These are phyloP conservation scores for Opisthocomus hoazin DNA, from an alignment of 2,113 vertebrate genomes.

Conservation along the genomic window DNA sequence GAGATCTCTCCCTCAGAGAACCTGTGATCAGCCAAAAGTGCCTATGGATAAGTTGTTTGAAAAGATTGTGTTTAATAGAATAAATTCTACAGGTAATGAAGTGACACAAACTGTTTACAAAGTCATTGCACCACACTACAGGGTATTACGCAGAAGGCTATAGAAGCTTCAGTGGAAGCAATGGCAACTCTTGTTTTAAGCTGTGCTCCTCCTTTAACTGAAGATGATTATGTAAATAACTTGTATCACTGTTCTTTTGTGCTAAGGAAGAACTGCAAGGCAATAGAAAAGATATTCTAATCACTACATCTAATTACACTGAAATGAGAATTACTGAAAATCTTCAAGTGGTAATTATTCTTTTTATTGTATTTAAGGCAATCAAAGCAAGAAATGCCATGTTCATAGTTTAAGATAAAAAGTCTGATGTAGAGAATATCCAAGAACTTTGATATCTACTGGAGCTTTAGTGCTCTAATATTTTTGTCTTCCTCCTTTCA, in stretches of 20 bases:
- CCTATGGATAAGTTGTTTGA: neutral
- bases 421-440: neutral
- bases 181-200: neutral
- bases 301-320: constrained; percentile 11
- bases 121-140: neutral
- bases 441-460: neutral
- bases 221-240: constrained; percentile 1
- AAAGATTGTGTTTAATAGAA: neutral
- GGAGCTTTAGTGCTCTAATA: neutral
- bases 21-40: neutral
- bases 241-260: neutral
- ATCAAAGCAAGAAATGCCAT: neutral
- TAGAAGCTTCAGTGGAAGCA: neutral
- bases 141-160: neutral
- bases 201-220: neutral
- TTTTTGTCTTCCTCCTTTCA: neutral
- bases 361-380: neutral
- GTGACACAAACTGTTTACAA: neutral
- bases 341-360: constrained; percentile 10
- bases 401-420: neutral
- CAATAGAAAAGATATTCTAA: neutral
- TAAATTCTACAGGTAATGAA: neutral
- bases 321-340: neutral
- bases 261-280: neutral
- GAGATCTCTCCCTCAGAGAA: neutral